Evolutionary conservation across 1,140 invertebrate species (phyloP).

Genomic region (Aphis gossypii): DNA sequence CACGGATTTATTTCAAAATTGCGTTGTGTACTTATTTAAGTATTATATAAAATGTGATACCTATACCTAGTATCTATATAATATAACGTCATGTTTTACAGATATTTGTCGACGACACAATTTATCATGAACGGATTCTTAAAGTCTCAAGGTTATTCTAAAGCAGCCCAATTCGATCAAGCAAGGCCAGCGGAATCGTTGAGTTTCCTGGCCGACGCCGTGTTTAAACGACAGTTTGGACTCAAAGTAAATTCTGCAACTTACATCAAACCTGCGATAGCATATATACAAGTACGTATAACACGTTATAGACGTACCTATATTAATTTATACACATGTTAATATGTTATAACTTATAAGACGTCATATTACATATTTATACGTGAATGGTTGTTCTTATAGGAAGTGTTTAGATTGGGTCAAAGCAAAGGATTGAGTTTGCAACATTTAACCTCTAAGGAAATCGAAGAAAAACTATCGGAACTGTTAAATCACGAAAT

Average conservation of each 20-base stretch:
- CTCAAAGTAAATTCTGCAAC: slow-evolving; percentile 75
- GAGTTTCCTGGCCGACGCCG: slow-evolving; percentile 71
- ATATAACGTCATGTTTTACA: slow-evolving; percentile 63
- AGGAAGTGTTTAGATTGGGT: slow-evolving; percentile 74
- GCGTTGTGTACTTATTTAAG: not conserved
- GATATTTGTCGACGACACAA: slow-evolving; percentile 74
- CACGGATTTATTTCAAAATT: not conserved
- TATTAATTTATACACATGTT: not conserved
- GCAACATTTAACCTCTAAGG: slow-evolving; percentile 65
- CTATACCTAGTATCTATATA: not conserved
- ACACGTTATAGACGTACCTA: not conserved
- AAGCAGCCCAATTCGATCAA: slow-evolving; percentile 75
- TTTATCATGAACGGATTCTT: slow-evolving; percentile 78
- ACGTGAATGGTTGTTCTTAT: slow-evolving; percentile 54
- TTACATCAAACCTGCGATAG: slow-evolving; percentile 77
- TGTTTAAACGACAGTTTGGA: slow-evolving; percentile 74
- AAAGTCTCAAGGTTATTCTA: slow-evolving; percentile 77
- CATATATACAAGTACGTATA: slow-evolving; percentile 70
- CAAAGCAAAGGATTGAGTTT: slow-evolving; percentile 72
- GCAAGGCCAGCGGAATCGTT: slow-evolving; percentile 73
- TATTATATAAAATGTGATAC: not conserved
- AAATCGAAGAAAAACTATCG: slow-evolving; percentile 77
- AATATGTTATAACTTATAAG: too few species aligned
- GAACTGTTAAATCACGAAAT: slow-evolving; percentile 81
- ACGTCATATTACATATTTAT: not conserved